Base-by-base conservation (phyloP, 2,888 invertebrate species). In the Leptopilina drosophilae region DNA sequence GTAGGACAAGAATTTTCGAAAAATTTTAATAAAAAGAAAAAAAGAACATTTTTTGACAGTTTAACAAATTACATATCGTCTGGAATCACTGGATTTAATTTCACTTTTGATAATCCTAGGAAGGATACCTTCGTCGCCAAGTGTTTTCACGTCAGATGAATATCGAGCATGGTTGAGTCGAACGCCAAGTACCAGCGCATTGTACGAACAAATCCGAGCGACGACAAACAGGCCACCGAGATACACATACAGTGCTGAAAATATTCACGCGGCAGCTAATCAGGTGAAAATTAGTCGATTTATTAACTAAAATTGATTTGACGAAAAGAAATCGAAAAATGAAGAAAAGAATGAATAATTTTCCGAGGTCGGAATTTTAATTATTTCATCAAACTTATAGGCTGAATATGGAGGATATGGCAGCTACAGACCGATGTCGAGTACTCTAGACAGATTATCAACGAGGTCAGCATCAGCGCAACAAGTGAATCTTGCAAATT, bases 111-210 rank as follows among this genome's bases (percentile, higher is more conserved):
- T 20, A 77, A 77, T 83, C 82, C 75, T 85, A 92, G 92, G 92
- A 79, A 91, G 93, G 80, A 91, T 93, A 88, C 92, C 92, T 59
- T 93, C 92, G 76, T 92, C 93, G 69, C 92, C 93, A 46, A 92
- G 92, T 87, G 92, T 97, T 91, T 97, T 97, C 93, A 97, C 97
- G 84, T 96, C 97, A 89, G 97, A 97, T 92, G 98, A 98, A 92
- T 98, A 98, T 92, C 95, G 97, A 85, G 97, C 98, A 85, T 98
- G 98, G 98, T 92, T 98, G 89, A 95, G 97, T 82, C 94, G 97
- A 77, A 96, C 97, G 11, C 97, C 97, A 0, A 97, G 97, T 81
- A 98, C 98, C 80, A 97, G 97, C 84, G 98, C 98, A 64, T 96
- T 98, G 86, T 98, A 98, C 91, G 98, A 98, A 90, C 95, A 97